Evolutionary conservation across 2,797 vertebrate species (phyloP), one percentile per base, ranked within the genome.

Genomic region (Coranthus polyacanthus): DNA sequence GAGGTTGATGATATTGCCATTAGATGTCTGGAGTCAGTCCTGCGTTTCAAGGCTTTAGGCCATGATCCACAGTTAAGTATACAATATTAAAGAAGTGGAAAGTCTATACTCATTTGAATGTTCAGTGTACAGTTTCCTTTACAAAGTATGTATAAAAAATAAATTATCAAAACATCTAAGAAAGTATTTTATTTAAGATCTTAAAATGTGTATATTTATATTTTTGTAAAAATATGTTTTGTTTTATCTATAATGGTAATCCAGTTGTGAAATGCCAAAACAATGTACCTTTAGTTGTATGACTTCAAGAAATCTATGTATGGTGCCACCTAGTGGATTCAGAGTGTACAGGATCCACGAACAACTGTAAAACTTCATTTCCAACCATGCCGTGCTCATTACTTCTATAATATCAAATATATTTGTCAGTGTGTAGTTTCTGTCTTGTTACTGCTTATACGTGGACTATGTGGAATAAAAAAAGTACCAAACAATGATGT

Each of bases 1-100:
- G 43, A 44, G 0, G 88, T 96, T 5, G 96, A 98, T 36, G 90
- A 96, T 0, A 13, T 89, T 2, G 92, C 84, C 3, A 83, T 98
- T 18, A 90, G 91, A 69, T 98, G 97, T n/a, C 16, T 99, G 9
- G 97, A 98, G 78, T 88, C 93, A 29, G 49, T 95, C 63, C 87
- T 99, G 34, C 92, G 78, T 26, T 76, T 93, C 60, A 96, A 89
- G 81, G 87, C 94, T 2, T 76, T 95, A 43, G 85, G 89, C 0
- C 70, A 88, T 5, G 68, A 43, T 10, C 81, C 72, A 0, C 5
- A 8, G 29, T 32, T 9, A 32, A 2, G 10, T 8, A 32, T 2
- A 32, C 29, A 32, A 7, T 5, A 29, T 8, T 32, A 32, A 32
- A 8, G 29, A 32, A 32, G 9, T 32, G 29, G 29, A 32, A 8